Evolutionary conservation across 2,797 vertebrate genomes (phyloP), one percentile per base, ranked within the genome.

Genomic region (Pipistrellus nathusii): DNA sequence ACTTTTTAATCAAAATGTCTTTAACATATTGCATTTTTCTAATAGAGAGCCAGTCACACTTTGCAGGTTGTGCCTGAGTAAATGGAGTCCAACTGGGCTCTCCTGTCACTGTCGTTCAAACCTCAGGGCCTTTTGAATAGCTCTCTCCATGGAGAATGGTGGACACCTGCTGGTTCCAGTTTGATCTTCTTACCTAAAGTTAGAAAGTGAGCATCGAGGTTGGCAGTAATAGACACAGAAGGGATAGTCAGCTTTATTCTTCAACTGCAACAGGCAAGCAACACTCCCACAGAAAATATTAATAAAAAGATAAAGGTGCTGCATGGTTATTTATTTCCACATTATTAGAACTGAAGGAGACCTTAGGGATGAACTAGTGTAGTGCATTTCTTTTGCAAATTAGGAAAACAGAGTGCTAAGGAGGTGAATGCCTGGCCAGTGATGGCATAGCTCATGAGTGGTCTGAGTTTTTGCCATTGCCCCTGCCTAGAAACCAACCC

Each of bases 1-100:
- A 88, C 1, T 20, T 85, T 82, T 75, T 59, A 57, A 71, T 82
- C 35, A 88, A 88, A 88, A 71, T 82, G 64, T 77, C 21, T 81
- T 86, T 81, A 80, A 73, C 89, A 73, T 46, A 82, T 72, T 78
- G 62, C 72, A 66, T n/a, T 38, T 32, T 2, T 87, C 27, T 86
- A 66, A 51, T 38, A 51, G 69, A 18, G 69, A 66, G 48, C 14
- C 25, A 20, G 35, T 78, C 46, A 85, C 15, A 48, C 1, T 10
- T 41, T 75, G 14, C 27, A 66, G 41, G 83, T 57, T 4, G 2
- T 41, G 35, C 12, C n/a, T 93, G 44, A 51, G 51, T n/a, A 90
- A 95, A 83, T n/a, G 46, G 23, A 62, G 46, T 53, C 4, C 18
- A 51, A 20, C 8, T 32, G 17, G 15, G 11, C 46, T 6, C 23